Percentiles rank a stretch among this genome's conserved stretches.
Evolutionary conservation across 2,797 vertebrate genomes (phyloP).

Genomic region (Kryptopterus vitreolus): DNA sequence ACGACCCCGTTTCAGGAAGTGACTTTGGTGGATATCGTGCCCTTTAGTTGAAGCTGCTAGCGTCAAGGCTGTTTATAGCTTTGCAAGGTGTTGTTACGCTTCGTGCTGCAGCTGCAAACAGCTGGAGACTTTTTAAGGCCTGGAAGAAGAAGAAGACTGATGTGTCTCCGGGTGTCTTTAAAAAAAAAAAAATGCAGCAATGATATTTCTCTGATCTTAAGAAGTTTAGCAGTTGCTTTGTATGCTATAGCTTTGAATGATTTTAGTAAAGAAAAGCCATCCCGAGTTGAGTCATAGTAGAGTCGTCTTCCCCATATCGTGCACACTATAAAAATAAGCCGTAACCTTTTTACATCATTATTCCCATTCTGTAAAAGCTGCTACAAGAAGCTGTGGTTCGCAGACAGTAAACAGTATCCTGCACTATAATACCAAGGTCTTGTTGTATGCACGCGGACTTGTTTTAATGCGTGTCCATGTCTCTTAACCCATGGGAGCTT

Average conservation of each 20-base stretch:
- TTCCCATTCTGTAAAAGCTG: neutral
- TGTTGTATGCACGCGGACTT: constrained; percentile 47
- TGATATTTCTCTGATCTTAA: neutral
- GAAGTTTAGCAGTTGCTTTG: constrained; percentile 15
- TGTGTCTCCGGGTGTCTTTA: constrained; percentile 41
- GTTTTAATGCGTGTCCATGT: constrained; percentile 47
- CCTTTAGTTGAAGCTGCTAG: constrained; percentile 56
- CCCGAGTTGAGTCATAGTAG: neutral
- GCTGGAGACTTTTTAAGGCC: constrained; percentile 67
- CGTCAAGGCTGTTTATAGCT: constrained; percentile 57
- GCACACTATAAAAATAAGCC: neutral
- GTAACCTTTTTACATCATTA: neutral
- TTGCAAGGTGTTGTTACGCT: constrained; percentile 68
- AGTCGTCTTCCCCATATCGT: neutral
- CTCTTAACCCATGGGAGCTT: constrained; percentile 42
- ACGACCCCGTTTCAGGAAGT: constrained; percentile 63
- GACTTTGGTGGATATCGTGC: constrained; percentile 58
- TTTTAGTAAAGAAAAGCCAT: neutral
- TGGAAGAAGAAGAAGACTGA: constrained; percentile 38
- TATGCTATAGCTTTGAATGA: neutral
- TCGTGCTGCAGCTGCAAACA: constrained; percentile 76
- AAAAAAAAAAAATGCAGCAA: constrained; percentile 29
- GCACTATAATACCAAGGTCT: constrained; percentile 46
- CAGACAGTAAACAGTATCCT: constrained; percentile 42
- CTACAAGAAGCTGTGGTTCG: neutral